phyloP scores from a whole-genome alignment of 1,140 invertebrate genomes.

The Idris sp. region DNA sequence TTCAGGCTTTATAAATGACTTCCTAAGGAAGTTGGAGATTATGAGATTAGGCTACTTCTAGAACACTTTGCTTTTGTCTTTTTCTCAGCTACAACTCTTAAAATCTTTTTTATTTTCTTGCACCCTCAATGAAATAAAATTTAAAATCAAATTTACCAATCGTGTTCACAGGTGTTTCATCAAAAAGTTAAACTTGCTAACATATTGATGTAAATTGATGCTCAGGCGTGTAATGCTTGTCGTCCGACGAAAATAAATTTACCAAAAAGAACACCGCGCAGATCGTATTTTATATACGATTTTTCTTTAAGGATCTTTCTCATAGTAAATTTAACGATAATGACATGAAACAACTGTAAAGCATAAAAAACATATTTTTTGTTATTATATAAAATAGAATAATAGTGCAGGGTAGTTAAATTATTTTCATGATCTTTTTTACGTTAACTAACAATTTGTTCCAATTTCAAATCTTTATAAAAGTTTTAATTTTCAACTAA shows the following conservation, averaged over 20 bases:
- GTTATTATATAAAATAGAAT: too few species aligned
- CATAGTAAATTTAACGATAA: too few species aligned
- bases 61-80: constrained; percentile 39
- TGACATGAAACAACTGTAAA: too few species aligned
- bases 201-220: not conserved
- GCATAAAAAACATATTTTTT: too few species aligned
- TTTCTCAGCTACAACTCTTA: constrained; percentile 33
- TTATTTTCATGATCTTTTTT: too few species aligned
- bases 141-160: constrained; percentile 27
- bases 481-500: too few species aligned
- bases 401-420: too few species aligned
- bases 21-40: constrained; percentile 78
- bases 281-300: too few species aligned
- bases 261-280: constrained; percentile 3
- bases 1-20: constrained; percentile 77
- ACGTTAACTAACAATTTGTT: too few species aligned
- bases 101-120: constrained; percentile 30
- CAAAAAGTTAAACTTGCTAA: constrained; percentile 13
- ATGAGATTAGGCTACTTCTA: constrained; percentile 73
- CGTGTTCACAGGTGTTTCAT: constrained; percentile 32
- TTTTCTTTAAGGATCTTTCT: too few species aligned
- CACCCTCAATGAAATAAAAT: constrained; percentile 42
- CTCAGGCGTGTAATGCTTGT: constrained; percentile 7
- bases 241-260: constrained; percentile 18
- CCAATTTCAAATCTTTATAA: too few species aligned